Conservation (phyloP, 1,140 invertebrate species). For the Tetramorium simillimum region DNA sequence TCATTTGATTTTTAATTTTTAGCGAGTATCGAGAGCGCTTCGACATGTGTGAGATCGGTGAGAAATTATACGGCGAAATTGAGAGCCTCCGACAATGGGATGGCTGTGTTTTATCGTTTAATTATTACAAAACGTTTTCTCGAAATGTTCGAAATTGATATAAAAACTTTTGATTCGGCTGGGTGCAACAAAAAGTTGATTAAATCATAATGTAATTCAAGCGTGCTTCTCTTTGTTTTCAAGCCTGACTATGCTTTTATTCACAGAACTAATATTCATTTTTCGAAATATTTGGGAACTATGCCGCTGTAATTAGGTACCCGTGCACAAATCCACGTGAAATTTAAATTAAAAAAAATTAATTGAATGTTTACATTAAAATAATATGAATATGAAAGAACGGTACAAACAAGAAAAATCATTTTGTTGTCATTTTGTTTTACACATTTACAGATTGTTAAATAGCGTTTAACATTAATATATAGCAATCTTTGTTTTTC, state of each 20-base stretch:
- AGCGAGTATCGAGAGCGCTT: background rate
- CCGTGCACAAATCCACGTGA: background rate
- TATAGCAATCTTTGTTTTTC: background rate
- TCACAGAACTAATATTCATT: background rate
- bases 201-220: constrained; percentile 17
- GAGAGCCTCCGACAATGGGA: background rate
- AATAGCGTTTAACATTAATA: constrained; percentile 11
- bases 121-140: background rate
- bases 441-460: background rate
- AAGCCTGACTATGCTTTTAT: background rate
- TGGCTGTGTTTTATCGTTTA: background rate
- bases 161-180: background rate
- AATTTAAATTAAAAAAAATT: constrained; percentile 13
- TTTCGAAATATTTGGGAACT: background rate
- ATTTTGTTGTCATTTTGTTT: too few species aligned
- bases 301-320: background rate
- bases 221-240: background rate
- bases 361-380: background rate
- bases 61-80: background rate
- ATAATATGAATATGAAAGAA: background rate
- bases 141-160: background rate
- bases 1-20: background rate
- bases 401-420: background rate
- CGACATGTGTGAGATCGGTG: background rate
- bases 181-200: background rate